A percentile compares a stretch with the other conserved stretches of the same genome.
These are phyloP conservation scores for Himalopsyche phryganea DNA, from an alignment of 1,140 invertebrate genomes.

Conservation along the genomic window DNA sequence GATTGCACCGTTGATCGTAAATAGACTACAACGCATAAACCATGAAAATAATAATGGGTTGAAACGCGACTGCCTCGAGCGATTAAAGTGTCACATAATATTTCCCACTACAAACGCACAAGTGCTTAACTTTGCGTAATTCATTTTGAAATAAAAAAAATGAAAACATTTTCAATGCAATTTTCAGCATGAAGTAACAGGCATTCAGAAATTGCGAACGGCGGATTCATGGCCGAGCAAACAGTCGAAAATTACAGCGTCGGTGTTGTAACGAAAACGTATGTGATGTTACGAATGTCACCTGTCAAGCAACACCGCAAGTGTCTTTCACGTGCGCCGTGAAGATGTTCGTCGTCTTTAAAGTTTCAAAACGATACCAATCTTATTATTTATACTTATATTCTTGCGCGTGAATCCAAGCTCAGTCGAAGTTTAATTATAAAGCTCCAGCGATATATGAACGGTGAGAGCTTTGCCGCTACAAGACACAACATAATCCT, in stretches of 20 bases:
- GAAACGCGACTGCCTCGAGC: too few species aligned
- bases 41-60: too few species aligned
- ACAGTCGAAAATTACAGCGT: slow-evolving; percentile 5
- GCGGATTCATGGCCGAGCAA: background rate
- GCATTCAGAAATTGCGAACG: too few species aligned
- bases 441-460: slow-evolving; percentile 28
- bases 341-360: slow-evolving; percentile 15
- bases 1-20: too few species aligned
- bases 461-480: slow-evolving; percentile 8
- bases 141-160: too few species aligned
- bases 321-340: slow-evolving; percentile 16
- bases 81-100: too few species aligned
- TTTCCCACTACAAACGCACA: too few species aligned
- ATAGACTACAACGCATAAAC: too few species aligned
- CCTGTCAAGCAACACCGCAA: slow-evolving; percentile 15
- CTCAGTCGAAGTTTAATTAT: slow-evolving; percentile 28
- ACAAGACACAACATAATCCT: slow-evolving; percentile 10
- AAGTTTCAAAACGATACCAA: slow-evolving; percentile 20
- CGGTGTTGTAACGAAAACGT: slow-evolving; percentile 8
- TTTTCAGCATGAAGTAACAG: too few species aligned
- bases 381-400: slow-evolving; percentile 15
- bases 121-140: too few species aligned
- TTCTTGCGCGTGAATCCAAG: slow-evolving; percentile 13
- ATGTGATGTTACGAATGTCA: slow-evolving; percentile 12
- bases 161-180: too few species aligned